Evolutionary conservation across 2,888 invertebrate species (phyloP), one percentile per base, ranked within the genome.

Genomic region (Odontocolon sp.): DNA sequence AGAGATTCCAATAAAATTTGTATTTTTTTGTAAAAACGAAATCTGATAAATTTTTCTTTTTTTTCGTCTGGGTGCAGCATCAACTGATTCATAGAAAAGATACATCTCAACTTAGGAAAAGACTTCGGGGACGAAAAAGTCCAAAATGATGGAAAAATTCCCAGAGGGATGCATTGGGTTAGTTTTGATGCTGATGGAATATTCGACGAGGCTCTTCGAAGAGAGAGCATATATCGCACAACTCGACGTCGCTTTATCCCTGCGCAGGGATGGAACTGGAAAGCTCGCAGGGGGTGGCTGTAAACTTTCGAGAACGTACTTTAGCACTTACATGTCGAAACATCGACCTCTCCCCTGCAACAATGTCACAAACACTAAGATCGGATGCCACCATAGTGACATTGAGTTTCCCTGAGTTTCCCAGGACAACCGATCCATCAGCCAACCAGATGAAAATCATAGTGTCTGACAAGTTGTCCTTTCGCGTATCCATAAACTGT

Each of bases 391-490:
- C 5, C 23, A 50, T 0, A 9, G 26, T 14, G 9, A 50, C 64
- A 38, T 23, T 2, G 6, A n/a, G 26, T 21, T 21, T 26, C 33
- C 36, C 5, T 11, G 16, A 26, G 26, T 26, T 36, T 9, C 14
- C 23, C 11, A 9, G 6, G 33, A 16, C 38, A 9, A 11, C 16
- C 16, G 16, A 6, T 31, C 11, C n/a, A n/a, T 52, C 52, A 16
- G 18, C 21, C 28, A 6, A 1, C 14, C 18, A 36, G 45, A 57
- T 50, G 42, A 52, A 42, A 57, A 70, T 57, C 63, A 70, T 56
- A 18, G 61, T 63, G 56, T 63, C n/a, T n/a, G 38, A 56, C 47
- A 74, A 77, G 63, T 79, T 50, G 14, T 38, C 26, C 36, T 2
- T 4, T 11, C 21, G 14, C 2, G 23, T 47, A 63, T 47, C 6